phyloP scores from a whole-genome alignment of 1,140 invertebrate species.

The Zaprionus lachaisei region DNA sequence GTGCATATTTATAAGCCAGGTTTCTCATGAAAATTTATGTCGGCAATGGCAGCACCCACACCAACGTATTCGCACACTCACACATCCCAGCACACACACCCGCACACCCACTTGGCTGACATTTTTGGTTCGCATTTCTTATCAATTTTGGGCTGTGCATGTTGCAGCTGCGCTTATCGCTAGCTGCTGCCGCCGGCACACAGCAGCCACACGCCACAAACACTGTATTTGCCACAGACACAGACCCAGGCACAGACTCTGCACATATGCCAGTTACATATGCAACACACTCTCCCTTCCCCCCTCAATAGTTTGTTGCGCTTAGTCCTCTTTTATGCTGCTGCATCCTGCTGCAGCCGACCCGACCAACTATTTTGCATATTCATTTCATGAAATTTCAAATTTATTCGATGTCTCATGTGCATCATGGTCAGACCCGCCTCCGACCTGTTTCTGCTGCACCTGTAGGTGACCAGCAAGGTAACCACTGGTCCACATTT shows the following conservation, averaged over 20 bases:
- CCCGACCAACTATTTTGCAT: slow-evolving; percentile 70
- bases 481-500: slow-evolving; percentile 10
- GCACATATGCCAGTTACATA: slow-evolving; percentile 54
- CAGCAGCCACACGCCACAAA: slow-evolving; percentile 22
- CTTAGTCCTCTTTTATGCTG: slow-evolving; percentile 19
- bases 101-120: slow-evolving; percentile 7
- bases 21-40: slow-evolving; percentile 37
- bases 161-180: slow-evolving; percentile 46
- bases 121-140: slow-evolving; percentile 47
- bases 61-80: background rate
- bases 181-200: slow-evolving; percentile 3
- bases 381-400: slow-evolving; percentile 80
- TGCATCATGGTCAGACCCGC: slow-evolving; percentile 21
- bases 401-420: slow-evolving; percentile 75
- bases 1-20: slow-evolving; percentile 35
- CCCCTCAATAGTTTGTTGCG: slow-evolving; percentile 27
- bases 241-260: background rate
- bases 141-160: slow-evolving; percentile 45
- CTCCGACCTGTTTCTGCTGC: background rate
- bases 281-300: slow-evolving; percentile 4
- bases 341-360: slow-evolving; percentile 14
- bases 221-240: slow-evolving; percentile 30
- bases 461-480: background rate
- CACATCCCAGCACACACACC: background rate
- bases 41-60: slow-evolving; percentile 11